Evolutionary conservation across 2,888 invertebrate species (phyloP).

Genomic region (Rosalia funebris): DNA sequence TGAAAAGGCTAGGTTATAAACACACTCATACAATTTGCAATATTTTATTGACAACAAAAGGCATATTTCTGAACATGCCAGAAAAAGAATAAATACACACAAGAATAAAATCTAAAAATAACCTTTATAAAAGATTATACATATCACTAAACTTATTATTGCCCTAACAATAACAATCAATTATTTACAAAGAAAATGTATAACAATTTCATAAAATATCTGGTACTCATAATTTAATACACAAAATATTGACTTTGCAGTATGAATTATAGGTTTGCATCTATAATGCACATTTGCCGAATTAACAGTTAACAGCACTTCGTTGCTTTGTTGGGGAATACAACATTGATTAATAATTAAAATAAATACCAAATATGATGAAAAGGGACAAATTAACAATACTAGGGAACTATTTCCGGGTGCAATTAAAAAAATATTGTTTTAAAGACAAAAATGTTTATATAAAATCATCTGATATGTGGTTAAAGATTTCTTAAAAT

Average conservation of each 20-base stretch:
- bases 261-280: neutral
- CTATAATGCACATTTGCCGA: too few species aligned
- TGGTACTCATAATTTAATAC: conserved; percentile 8
- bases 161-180: conserved; percentile 50
- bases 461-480: too few species aligned
- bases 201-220: conserved; percentile 18
- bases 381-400: too few species aligned
- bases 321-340: neutral
- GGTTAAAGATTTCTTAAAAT: too few species aligned
- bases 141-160: conserved; percentile 54
- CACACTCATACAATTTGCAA: conserved; percentile 13
- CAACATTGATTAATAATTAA: too few species aligned
- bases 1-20: conserved; percentile 3
- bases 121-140: conserved; percentile 60
- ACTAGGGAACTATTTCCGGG: too few species aligned
- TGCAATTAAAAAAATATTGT: too few species aligned
- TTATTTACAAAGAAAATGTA: conserved; percentile 47
- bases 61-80: conserved; percentile 53
- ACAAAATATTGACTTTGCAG: neutral
- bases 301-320: neutral
- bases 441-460: too few species aligned
- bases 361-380: neutral
- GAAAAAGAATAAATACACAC: conserved; percentile 56
- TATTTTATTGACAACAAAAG: conserved; percentile 56
- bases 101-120: conserved; percentile 54